Evolutionary conservation across 2,888 invertebrate species (phyloP), one percentile per base, ranked within the genome.

Genomic region (Choristoneura rosaceana): DNA sequence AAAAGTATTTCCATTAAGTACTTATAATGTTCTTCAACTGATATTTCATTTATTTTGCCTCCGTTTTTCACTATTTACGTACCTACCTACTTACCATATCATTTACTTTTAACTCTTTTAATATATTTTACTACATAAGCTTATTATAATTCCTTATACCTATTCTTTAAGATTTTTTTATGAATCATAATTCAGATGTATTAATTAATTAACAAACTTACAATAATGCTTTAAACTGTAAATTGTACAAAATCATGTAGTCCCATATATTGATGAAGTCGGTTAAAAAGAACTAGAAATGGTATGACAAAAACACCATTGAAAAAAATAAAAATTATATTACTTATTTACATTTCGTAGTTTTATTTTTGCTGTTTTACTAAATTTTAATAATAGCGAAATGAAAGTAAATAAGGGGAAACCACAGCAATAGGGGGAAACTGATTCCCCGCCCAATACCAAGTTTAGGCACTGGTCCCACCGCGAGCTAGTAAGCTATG

Each of bases 161-260:
- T n/a, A 50, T 50, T 15, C 63, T 64, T 60, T 15, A 61, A 47
- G 14, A 17, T 70, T 74, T 74, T 62, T 45, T 60, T 47, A 38
- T 66, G 52, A 25, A 69, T 64, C 69, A 60, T 50, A 63, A n/a
- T 52, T 52, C 15, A 52, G 15, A 52, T 8, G 15, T 70, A 70
- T 66, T 34, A 58, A 65, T 41, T 69, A 70, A 70, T 66, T 34
- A 58, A 65, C 47, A 70, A 70, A 63, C 47, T 61, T 74, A 73
- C 68, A 70, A 69, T 74, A 69, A 69, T 76, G 79, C 80, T 81
- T 81, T 81, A 81, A 80, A 62, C 76, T 78, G 75, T 79, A 78
- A 77, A 78, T 78, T 81, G 81, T 83, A 83, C 82, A 82, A 84
- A 79, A 77, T 73, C 66, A 76, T 74, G 62, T 55, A 55, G 50